phyloP scores from a whole-genome alignment of 2,888 invertebrate species.

The Melikaiella ostensackeni region DNA sequence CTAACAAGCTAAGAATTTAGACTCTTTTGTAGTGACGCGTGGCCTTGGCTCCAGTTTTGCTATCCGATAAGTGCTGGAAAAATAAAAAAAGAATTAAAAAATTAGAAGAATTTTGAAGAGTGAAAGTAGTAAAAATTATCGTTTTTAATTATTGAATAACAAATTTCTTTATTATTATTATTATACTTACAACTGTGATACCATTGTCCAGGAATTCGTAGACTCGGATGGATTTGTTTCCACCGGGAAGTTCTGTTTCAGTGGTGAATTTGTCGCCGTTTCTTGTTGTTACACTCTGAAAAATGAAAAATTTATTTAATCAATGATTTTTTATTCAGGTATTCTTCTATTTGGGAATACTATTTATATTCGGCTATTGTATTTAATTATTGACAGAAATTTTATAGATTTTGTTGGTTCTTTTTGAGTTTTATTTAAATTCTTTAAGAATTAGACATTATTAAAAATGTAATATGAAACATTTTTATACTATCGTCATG shows the following conservation, averaged over 20 bases:
- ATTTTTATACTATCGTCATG: too few species aligned
- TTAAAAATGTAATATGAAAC: too few species aligned
- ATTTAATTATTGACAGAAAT: too few species aligned
- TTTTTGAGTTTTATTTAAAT: too few species aligned
- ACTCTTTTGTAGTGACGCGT: slow-evolving; percentile 69
- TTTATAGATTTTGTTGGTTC: too few species aligned
- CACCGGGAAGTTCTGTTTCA: slow-evolving; percentile 64
- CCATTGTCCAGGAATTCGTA: slow-evolving; percentile 72
- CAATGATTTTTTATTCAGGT: neutral
- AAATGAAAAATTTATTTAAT: slow-evolving; percentile 31
- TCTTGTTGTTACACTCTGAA: slow-evolving; percentile 68
- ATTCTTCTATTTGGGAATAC: neutral
- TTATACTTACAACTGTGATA: slow-evolving; percentile 69
- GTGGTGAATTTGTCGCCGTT: slow-evolving; percentile 68
- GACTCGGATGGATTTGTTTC: slow-evolving; percentile 65
- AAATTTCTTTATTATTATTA: neutral
- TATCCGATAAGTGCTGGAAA: slow-evolving; percentile 66
- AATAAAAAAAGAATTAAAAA: neutral
- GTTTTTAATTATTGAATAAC: neutral
- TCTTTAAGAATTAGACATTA: too few species aligned
- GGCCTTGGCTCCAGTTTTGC: slow-evolving; percentile 62
- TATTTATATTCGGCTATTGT: neutral
- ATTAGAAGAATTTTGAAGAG: slow-evolving; percentile 10
- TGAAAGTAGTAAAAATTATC: neutral
- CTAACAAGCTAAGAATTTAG: slow-evolving; percentile 57